phyloP scores from a whole-genome alignment of 1,140 invertebrate genomes.

The Rhagoletis zephyria region DNA sequence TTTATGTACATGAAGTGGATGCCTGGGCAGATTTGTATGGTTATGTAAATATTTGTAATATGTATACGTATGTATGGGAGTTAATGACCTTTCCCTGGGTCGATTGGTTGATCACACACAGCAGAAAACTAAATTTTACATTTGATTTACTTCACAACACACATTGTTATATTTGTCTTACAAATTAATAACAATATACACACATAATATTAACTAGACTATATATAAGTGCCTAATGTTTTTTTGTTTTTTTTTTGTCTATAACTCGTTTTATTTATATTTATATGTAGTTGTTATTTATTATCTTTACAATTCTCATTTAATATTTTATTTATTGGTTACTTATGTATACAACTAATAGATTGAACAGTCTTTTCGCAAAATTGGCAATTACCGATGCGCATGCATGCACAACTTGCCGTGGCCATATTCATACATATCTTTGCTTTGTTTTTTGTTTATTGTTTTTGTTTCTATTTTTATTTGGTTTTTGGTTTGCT shows the following conservation, averaged over 20 bases:
- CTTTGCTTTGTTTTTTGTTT: too few species aligned
- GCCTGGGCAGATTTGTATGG: too few species aligned
- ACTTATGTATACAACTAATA: conserved; percentile 33
- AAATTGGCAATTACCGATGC: conserved; percentile 36
- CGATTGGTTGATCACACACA: neutral
- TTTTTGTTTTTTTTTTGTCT: neutral
- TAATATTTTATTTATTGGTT: neutral
- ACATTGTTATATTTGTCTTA: neutral
- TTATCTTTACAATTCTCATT: conserved; percentile 1
- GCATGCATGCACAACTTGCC: neutral
- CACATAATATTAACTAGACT: neutral
- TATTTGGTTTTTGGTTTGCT: too few species aligned
- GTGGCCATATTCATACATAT: neutral
- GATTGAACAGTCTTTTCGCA: conserved; percentile 18
- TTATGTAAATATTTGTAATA: too few species aligned
- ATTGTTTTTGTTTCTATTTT: too few species aligned
- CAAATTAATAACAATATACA: neutral
- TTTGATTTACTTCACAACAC: neutral
- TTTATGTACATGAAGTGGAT: too few species aligned
- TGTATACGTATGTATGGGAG: too few species aligned
- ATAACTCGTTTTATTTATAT: neutral
- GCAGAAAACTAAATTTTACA: neutral
- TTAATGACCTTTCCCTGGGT: too few species aligned
- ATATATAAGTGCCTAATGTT: neutral
- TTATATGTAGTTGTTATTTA: neutral